Base-by-base conservation (phyloP, 2,888 invertebrate genomes). In the Brassicogethes aeneus region DNA sequence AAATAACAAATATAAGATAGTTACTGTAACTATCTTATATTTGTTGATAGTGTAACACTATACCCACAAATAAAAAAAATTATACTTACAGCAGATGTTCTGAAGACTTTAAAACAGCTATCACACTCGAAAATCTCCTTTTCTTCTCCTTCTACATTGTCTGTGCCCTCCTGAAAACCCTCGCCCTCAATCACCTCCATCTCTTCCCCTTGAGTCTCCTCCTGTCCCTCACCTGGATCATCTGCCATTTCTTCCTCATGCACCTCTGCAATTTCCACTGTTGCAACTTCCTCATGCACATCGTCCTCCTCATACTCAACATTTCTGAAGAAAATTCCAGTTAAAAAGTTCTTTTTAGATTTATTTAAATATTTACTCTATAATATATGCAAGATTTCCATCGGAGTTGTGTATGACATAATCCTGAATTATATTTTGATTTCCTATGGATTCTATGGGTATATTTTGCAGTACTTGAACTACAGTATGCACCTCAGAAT, bases 41-140 rank as follows among this genome's bases (percentile, higher is more conserved):
- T n/a, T n/a, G n/a, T n/a, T n/a, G n/a, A n/a, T n/a, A n/a, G n/a
- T n/a, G n/a, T n/a, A n/a, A n/a, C n/a, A n/a, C n/a, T n/a, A n/a
- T n/a, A n/a, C n/a, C n/a, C n/a, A n/a, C n/a, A n/a, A n/a, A n/a
- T n/a, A n/a, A n/a, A n/a, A n/a, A n/a, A n/a, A n/a, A n/a, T n/a
- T n/a, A n/a, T n/a, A 54, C 56, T 57, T 55, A 65, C 65, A 15
- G 61, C 58, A 15, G 58, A 37, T 39, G 64, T 61, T 51, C 60
- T 63, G 46, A 65, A 65, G 35, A 42, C 47, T 39, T 61, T 54
- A 3, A 55, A 42, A 46, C 66, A 66, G 42, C 59, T 45, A 39
- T 56, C 52, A 43, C 66, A 66, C 17, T 54, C 52, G 43, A 50
- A 40, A 7, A 54, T 47, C 10, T 51, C 50, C 45, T 3, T 1